phyloP scores from a whole-genome alignment of 2,888 invertebrate species.

The Apamea monoglypha region DNA sequence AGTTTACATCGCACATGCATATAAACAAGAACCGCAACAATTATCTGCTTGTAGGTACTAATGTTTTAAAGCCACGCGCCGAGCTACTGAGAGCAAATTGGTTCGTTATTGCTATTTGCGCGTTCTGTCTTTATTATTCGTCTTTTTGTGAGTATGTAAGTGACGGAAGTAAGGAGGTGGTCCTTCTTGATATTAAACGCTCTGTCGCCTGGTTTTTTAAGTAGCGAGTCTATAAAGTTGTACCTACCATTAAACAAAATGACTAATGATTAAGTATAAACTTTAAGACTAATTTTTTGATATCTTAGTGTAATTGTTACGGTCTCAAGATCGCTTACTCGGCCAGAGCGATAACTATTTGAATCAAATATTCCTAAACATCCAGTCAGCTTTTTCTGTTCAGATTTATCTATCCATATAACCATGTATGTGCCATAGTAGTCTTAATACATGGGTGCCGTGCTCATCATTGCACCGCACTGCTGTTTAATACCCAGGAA shows the following conservation, averaged over 20 bases:
- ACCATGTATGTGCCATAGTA: background rate
- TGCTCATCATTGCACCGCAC: background rate
- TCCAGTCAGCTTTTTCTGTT: background rate
- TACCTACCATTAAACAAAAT: background rate
- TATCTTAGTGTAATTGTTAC: background rate
- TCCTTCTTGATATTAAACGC: background rate
- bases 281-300: background rate
- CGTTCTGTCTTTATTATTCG: background rate
- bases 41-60: conserved; percentile 29
- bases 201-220: background rate
- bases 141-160: background rate
- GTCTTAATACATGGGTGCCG: background rate
- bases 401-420: background rate
- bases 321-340: background rate
- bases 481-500: background rate
- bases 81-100: conserved; percentile 4
- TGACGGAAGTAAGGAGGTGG: background rate
- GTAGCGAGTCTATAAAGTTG: background rate
- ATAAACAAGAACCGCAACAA: conserved; percentile 39
- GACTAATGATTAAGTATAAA: background rate
- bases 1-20: conserved; percentile 8
- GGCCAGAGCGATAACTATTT: background rate
- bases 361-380: background rate
- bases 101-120: background rate
- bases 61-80: conserved; percentile 23